These are phyloP conservation scores for Cryptotermes secundus DNA, from an alignment of 1,140 invertebrate species.

Conservation along the genomic window DNA sequence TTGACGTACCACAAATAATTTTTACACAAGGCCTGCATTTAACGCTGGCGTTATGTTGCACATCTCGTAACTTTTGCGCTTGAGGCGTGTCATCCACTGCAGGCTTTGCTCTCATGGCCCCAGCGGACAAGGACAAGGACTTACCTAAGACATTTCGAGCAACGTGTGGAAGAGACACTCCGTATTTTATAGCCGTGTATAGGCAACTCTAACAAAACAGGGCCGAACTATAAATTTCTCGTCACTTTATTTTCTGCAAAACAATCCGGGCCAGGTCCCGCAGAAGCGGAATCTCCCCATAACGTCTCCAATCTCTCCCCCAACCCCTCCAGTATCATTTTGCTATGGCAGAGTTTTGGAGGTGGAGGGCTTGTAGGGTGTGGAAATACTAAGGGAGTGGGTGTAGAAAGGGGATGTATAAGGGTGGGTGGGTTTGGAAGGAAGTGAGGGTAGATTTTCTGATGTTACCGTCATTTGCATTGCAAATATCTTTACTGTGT, in stretches of 20 bases:
- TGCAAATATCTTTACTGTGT: slow-evolving; percentile 21
- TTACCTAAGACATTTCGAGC: background rate
- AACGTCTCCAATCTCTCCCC: background rate
- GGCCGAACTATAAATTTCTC: background rate
- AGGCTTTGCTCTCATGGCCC: background rate
- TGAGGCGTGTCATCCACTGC: background rate
- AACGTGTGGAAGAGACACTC: background rate
- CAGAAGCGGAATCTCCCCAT: background rate
- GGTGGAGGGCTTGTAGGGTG: slow-evolving; percentile 20
- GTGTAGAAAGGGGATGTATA: slow-evolving; percentile 4
- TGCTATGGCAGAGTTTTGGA: slow-evolving; percentile 19
- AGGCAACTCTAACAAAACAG: background rate
- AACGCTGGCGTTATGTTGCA: too few species aligned
- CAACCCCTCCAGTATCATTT: slow-evolving; percentile 3
- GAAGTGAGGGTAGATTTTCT: slow-evolving; percentile 31
- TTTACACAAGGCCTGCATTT: too few species aligned
- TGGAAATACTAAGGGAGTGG: background rate
- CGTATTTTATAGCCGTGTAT: background rate
- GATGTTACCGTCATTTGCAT: slow-evolving; percentile 28
- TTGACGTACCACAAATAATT: too few species aligned
- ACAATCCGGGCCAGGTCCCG: background rate
- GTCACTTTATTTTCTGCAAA: background rate
- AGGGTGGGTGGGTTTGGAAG: slow-evolving; percentile 23
- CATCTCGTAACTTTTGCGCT: background rate
- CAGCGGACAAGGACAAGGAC: background rate